Evolutionary conservation across 2,113 vertebrate species (phyloP), one percentile per base, ranked within the genome.

Genomic region (Atractosteus spatula): DNA sequence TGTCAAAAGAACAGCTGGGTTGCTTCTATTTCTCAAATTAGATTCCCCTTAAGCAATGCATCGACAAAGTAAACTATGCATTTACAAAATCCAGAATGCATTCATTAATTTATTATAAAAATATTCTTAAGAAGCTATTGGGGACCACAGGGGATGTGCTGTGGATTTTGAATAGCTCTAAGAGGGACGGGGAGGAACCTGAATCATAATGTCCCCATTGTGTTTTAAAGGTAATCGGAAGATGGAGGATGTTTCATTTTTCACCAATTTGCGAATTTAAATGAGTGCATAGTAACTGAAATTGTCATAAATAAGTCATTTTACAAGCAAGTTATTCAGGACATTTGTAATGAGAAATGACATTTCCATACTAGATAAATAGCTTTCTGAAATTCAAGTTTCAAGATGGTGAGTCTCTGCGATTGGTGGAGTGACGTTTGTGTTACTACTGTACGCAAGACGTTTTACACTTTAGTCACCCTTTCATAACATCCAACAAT

Each of bases 1-100:
- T 77, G 76, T 85, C 83, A 85, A 85, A 83, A 82, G 83, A 85
- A 85, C 83, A 85, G 83, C 83, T 85, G 83, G 83, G 79, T 83
- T 81, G 83, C 83, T 81, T 83, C 82, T 85, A 80, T 85, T 78
- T 77, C 81, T 85, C 81, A 83, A 85, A 85, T 85, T 85, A 85
- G 83, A 85, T 85, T 83, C 83, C 76, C 78, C 74, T 77, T 80
- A 85, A 81, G 77, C 78, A 80, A 77, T 77, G 77, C 76, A 76
- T 78, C 77, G 73, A 65, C 70, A 76, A 80, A 77, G 77, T 79
- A 68, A 74, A 70, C 65, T 71, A 77, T 70, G 71, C 76, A 73
- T 74, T 77, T 79, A 77, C 76, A 74, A 74, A 83, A 78, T 75
- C 81, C 76, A 76, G 73, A 83, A 78, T 75, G 83, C 74, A 77